These are phyloP conservation scores for Polydrusus tereticollis DNA, from an alignment of 2,888 invertebrate species.

Conservation along the genomic window DNA sequence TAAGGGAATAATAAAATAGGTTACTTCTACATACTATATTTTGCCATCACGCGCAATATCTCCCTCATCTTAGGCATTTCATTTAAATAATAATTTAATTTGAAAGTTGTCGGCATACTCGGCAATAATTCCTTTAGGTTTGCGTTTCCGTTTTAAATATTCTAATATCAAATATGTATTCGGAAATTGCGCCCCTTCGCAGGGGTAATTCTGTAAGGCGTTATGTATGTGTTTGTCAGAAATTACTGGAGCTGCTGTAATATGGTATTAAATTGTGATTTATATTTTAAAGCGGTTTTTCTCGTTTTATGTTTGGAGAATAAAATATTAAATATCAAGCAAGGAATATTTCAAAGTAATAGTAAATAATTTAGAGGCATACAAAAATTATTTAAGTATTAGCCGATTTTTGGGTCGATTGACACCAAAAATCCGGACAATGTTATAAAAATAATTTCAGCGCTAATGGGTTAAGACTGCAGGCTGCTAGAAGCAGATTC, in stretches of 20 bases:
- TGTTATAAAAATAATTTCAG: no score
- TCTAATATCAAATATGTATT: conserved; percentile 59
- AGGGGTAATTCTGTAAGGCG: conserved; percentile 36
- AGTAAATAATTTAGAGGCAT: no score
- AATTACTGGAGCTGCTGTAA: conserved; percentile 32
- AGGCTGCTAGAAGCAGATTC: no score
- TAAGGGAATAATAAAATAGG: conserved; percentile 61
- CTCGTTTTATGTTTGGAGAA: background rate
- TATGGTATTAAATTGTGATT: conserved; percentile 43
- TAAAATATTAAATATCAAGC: background rate
- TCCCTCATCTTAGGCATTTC: conserved; percentile 58
- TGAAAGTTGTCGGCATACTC: conserved; percentile 58
- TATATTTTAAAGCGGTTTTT: conserved; percentile 25
- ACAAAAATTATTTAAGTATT: no score
- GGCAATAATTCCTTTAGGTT: conserved; percentile 55
- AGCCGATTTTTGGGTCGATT: no score
- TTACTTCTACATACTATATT: conserved; percentile 60
- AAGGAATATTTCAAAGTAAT: background rate
- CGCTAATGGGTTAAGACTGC: no score
- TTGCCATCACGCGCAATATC: conserved; percentile 42
- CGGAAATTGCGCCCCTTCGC: conserved; percentile 39
- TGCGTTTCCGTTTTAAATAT: conserved; percentile 62
- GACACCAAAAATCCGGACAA: no score
- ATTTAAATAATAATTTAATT: conserved; percentile 65
- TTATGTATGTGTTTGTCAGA: conserved; percentile 42